Conservation (phyloP, 2,797 vertebrate genomes). For the Sebastes oblongus region DNA sequence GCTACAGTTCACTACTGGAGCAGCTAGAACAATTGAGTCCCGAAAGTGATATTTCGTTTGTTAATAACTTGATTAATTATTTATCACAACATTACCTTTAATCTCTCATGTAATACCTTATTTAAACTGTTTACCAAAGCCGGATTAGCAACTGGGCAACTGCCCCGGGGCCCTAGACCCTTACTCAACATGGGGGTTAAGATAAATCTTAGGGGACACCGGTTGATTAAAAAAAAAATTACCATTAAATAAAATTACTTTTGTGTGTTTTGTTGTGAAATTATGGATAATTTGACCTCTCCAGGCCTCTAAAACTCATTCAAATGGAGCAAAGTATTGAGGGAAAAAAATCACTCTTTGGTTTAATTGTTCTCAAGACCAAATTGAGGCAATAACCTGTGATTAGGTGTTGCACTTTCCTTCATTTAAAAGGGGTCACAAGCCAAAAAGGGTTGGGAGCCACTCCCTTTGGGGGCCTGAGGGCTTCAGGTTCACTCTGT, state of each 20-base stretch:
- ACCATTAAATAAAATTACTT: background rate
- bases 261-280: background rate
- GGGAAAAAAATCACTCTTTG: background rate
- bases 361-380: background rate
- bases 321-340: background rate
- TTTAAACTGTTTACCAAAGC: background rate
- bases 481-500: too few relatives aligned
- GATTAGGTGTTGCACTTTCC: background rate
- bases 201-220: background rate
- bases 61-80: background rate
- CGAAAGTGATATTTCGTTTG: background rate
- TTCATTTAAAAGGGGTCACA: background rate
- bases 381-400: background rate
- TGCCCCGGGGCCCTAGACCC: background rate
- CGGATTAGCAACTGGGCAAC: background rate
- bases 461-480: too few relatives aligned
- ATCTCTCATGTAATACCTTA: background rate
- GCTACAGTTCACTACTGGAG: background rate
- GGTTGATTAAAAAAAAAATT: background rate
- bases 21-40: background rate
- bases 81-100: background rate
- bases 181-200: background rate
- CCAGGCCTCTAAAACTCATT: background rate
- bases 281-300: background rate
- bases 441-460: too few relatives aligned